Evolutionary conservation across 2,888 invertebrate genomes (phyloP), one percentile per base, ranked within the genome.

Genomic region (Chrysodeixis includens): DNA sequence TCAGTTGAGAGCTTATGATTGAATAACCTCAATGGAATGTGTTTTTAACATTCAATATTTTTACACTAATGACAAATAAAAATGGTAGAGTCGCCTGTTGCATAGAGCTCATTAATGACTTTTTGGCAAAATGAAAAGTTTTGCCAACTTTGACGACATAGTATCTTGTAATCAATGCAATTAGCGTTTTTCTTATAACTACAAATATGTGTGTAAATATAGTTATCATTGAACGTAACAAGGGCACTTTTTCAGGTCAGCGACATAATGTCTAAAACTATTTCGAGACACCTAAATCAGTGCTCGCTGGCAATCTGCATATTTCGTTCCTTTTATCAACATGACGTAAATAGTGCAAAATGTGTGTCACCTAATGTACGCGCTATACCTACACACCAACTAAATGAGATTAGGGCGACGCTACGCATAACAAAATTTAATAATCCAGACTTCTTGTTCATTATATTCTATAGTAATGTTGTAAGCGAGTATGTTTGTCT

Each of bases 351-450:
- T 72, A 72, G 67, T 62, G 49, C 56, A 32, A 72, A 61, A 74
- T 72, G 67, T 74, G 30, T 76, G 73, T 72, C 73, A 74, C 67
- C 56, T 67, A 72, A 72, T 72, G 67, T 55, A 53, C 59, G 26
- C 59, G 59, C 18, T 18, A 46, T n/a, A 35, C 14, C 12, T 35
- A 35, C 14, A n/a, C n/a, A n/a, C n/a, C 40, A 5, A 40, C n/a
- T n/a, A 35, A 2, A 35, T 35, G 2, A 35, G 12, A 32, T 10
- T 9, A 4, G 14, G 14, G 35, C 35, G 14, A 12, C 14, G 35
- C 35, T 4, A 12, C 4, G 35, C 35, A 12, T 12, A 14, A 35
- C 35, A 35, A 12, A 12, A 35, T 35, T 35, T 12, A 14, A 35
- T 35, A 35, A 35, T 35, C 35, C 12, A 14, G 2, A n/a, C 12